Evolutionary conservation across 2,113 vertebrate species (phyloP).

Genomic region (Petaurus breviceps): DNA sequence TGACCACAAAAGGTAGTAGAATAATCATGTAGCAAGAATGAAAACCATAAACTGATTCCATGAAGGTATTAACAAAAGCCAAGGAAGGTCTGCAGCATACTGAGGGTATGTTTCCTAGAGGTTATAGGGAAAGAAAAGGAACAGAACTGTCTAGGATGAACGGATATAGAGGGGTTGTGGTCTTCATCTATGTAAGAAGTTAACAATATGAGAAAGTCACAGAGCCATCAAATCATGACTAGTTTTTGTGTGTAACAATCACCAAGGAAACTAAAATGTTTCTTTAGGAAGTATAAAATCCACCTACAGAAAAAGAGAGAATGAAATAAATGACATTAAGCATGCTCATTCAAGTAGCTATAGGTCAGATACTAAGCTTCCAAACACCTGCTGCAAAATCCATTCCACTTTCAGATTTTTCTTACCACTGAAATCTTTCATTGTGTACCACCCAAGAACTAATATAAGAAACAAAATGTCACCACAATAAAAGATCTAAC

Average conservation of each 20-base stretch:
- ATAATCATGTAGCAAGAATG: neutral
- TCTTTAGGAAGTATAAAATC: neutral
- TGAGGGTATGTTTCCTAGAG: neutral
- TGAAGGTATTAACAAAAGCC: neutral
- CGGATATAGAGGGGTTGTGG: neutral
- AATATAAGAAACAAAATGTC: slow-evolving; percentile 14
- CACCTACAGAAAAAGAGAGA: slow-evolving; percentile 21
- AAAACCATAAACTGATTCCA: neutral
- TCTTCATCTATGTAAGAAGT: neutral
- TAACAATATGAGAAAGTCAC: no score
- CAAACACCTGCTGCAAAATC: slow-evolving; percentile 26
- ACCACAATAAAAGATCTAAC: slow-evolving; percentile 20
- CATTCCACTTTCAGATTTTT: slow-evolving; percentile 11
- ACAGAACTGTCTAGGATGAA: neutral
- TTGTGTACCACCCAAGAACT: neutral
- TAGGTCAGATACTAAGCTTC: neutral
- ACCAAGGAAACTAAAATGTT: slow-evolving; percentile 1
- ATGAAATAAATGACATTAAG: neutral
- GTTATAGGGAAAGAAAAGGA: neutral
- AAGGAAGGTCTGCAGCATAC: neutral
- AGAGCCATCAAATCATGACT: neutral
- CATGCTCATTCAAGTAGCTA: neutral
- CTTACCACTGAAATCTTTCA: neutral
- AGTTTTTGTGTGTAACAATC: neutral
- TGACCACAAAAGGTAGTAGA: neutral